These are phyloP conservation scores for Halictus rubicundus DNA, from an alignment of 1,140 invertebrate species.

Conservation along the genomic window DNA sequence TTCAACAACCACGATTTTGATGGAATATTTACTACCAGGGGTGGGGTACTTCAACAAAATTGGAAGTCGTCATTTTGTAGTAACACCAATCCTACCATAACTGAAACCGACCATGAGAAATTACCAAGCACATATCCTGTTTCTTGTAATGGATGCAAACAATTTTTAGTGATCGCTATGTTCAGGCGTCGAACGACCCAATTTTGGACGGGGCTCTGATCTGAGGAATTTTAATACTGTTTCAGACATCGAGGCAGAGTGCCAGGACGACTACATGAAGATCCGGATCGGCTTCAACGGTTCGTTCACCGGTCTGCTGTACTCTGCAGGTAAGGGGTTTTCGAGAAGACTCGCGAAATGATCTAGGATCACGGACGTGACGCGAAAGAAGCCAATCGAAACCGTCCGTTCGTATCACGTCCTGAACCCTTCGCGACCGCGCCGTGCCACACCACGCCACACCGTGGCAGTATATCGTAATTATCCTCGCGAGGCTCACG, in stretches of 20 bases:
- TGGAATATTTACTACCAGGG: too few relatives aligned
- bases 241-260: slow-evolving; percentile 96
- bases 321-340: slow-evolving; percentile 88
- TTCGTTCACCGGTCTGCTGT: slow-evolving; percentile 92
- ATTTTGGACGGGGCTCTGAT: too few relatives aligned
- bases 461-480: slow-evolving; percentile 24
- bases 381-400: slow-evolving; percentile 11
- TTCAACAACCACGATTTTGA: too few relatives aligned
- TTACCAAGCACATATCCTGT: too few relatives aligned
- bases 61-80: too few relatives aligned
- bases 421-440: slow-evolving; percentile 35
- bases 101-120: too few relatives aligned
- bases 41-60: too few relatives aligned
- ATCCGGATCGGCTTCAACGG: slow-evolving; percentile 95
- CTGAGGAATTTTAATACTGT: slow-evolving; percentile 29
- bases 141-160: too few relatives aligned
- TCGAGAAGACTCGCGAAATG: not conserved
- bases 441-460: not conserved
- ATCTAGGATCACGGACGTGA: not conserved
- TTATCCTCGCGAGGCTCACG: slow-evolving; percentile 40
- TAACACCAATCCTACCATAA: too few relatives aligned
- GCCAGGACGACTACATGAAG: slow-evolving; percentile 97
- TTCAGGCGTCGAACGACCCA: too few relatives aligned
- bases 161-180: too few relatives aligned
- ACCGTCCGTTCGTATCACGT: slow-evolving; percentile 26